These are phyloP conservation scores for Pseudanteris insignis DNA, from an alignment of 2,888 invertebrate species.

Conservation along the genomic window DNA sequence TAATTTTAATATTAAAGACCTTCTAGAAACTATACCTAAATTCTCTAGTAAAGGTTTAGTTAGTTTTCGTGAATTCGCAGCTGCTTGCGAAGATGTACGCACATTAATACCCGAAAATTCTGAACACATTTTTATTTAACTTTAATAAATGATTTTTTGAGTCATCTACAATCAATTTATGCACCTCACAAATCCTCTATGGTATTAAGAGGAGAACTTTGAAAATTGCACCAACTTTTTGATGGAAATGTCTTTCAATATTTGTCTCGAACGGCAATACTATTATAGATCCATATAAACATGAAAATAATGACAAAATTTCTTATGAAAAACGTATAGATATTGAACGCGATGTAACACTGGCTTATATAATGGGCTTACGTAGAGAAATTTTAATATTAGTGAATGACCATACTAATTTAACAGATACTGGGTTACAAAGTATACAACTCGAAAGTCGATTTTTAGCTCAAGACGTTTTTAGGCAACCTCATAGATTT, in stretches of 20 bases:
- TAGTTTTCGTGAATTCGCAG: not conserved
- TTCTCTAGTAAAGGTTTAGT: not conserved
- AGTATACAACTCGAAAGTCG: slow-evolving; percentile 5
- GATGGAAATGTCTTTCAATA: slow-evolving; percentile 17
- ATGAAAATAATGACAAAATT: slow-evolving; percentile 6
- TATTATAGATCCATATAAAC: slow-evolving; percentile 12
- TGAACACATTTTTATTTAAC: not conserved
- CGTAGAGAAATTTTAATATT: slow-evolving; percentile 1
- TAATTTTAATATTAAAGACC: too few relatives aligned
- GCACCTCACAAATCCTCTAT: slow-evolving; percentile 7
- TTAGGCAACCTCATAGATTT: not conserved
- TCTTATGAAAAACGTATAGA: not conserved
- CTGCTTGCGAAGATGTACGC: slow-evolving; percentile 3
- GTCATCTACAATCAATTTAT: slow-evolving; percentile 6
- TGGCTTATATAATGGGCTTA: slow-evolving; percentile 7
- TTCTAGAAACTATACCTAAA: not conserved
- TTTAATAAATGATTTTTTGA: not conserved
- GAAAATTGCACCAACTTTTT: slow-evolving; percentile 11
- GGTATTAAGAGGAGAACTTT: slow-evolving; percentile 8
- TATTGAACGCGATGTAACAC: slow-evolving; percentile 9
- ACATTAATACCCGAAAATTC: not conserved
- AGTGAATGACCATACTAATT: not conserved
- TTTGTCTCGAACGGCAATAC: slow-evolving; percentile 10
- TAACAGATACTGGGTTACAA: not conserved
- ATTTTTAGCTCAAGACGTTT: not conserved